A percentile compares a stretch with the other conserved stretches of the same genome.
These are phyloP conservation scores for Siniperca undulata DNA, from an alignment of 2,797 vertebrate genomes.

Conservation along the genomic window DNA sequence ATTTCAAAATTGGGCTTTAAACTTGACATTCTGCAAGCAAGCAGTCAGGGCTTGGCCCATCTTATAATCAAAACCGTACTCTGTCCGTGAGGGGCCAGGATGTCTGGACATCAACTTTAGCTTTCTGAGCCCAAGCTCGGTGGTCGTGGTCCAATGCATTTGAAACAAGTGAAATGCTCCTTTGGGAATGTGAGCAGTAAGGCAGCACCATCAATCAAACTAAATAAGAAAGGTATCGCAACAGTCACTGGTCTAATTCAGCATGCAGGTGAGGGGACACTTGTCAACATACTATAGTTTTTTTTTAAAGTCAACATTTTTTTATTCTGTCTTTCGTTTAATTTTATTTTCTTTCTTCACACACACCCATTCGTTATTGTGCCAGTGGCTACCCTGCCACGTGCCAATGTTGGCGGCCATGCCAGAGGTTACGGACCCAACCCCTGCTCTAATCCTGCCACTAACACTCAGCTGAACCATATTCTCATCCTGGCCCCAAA, in stretches of 20 bases:
- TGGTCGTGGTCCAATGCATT: constrained; percentile 52
- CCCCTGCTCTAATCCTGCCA: constrained; percentile 37
- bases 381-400: constrained; percentile 6
- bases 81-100: constrained; percentile 29
- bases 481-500: constrained; percentile 29
- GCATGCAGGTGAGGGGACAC: constrained; percentile 25
- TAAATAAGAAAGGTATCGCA: constrained; percentile 50
- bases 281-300: constrained; percentile 20
- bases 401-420: constrained; percentile 27
- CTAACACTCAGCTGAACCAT: constrained; percentile 36
- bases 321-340: constrained; percentile 2
- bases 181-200: constrained; percentile 54
- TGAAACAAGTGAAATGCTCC: constrained; percentile 54
- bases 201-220: constrained; percentile 68
- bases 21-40: constrained; percentile 8
- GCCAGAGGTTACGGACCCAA: constrained; percentile 6
- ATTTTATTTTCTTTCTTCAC: constrained; percentile 22
- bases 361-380: constrained; percentile 3
- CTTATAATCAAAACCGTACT: constrained; percentile 24
- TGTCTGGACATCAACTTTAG: constrained; percentile 54
- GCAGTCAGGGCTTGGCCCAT: constrained; percentile 14
- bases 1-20: constrained; percentile 13
- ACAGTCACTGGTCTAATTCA: constrained; percentile 39
- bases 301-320: neutral
- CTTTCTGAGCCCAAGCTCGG: constrained; percentile 46